Evolutionary conservation across 2,113 vertebrate genomes (phyloP), one percentile per base, ranked within the genome.

Genomic region (Seriola aureovittata): DNA sequence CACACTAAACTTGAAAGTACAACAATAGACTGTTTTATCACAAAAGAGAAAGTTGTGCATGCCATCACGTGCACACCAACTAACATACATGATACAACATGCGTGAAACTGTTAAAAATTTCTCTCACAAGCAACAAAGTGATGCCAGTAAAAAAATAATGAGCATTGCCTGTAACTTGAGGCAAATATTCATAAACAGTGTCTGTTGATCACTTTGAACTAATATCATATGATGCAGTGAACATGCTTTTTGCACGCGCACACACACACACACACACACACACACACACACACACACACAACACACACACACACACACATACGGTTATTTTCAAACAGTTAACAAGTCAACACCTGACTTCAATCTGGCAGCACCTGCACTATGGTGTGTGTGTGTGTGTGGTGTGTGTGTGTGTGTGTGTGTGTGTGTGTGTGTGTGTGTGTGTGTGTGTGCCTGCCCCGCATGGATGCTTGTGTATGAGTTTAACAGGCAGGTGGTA

Each of bases 401-500:
- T 71, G n/a, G 67, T 86, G 71, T 78, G 57, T 83, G 75, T 88
- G 54, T 87, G 87, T 83, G 74, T 80, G 84, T 85, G 71, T 78
- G 82, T 86, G 85, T 63, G 62, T 75, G 83, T 81, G 40, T 81
- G 88, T 80, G 71, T 75, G 86, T 85, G 69, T 75, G 71, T 85
- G 87, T 75, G 74, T 79, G 72, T 82, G 70, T 85, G 69, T 65
- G 86, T 83, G 73, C 34, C 6, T 36, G 34, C 50, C 57, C 75
- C 75, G 71, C 63, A 54, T 85, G 64, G 77, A 76, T 85, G 78
- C 32, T 65, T 90, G 80, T 88, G 69, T 86, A 85, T 79, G 86
- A 84, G 86, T 93, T 95, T 95, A 93, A 91, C 93, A 93, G 91
- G 90, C 93, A 93, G 93, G 93, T 94, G 95, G 88, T 95, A 95